Conservation (phyloP, 30 jellyfish, hydroid and myxozoan species). For the Chrysaora quinquecirrha region DNA sequence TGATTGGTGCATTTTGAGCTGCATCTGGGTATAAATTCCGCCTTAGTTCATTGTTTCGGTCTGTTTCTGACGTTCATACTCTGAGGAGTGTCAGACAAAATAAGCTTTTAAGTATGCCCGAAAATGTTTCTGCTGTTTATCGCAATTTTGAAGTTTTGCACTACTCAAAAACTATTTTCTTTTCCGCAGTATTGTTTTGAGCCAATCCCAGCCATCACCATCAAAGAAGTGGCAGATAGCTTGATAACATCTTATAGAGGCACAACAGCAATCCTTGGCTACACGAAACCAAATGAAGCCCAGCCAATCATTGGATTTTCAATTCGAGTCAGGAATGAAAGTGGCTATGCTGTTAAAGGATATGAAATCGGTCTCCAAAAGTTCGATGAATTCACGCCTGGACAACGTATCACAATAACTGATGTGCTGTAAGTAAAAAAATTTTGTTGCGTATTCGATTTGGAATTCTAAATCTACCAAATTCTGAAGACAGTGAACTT, state of each 20-base stretch:
- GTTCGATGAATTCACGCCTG: conserved; percentile 75
- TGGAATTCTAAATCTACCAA: too few relatives aligned
- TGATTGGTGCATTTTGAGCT: too few relatives aligned
- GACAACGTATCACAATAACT: conserved; percentile 57
- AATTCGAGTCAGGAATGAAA: conserved; percentile 77
- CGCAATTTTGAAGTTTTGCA: too few relatives aligned
- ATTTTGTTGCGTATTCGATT: too few relatives aligned
- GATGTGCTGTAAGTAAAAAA: conserved; percentile 81
- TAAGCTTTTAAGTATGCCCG: too few relatives aligned
- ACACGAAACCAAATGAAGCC: conserved; percentile 75
- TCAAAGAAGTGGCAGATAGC: conserved; percentile 87
- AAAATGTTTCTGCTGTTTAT: too few relatives aligned
- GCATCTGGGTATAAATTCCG: too few relatives aligned
- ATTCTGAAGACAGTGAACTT: too few relatives aligned
- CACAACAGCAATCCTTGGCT: conserved; percentile 64
- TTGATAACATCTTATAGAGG: conserved; percentile 78
- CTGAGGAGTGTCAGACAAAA: too few relatives aligned
- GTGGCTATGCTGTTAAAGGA: conserved; percentile 79
- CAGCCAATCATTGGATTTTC: conserved; percentile 93
- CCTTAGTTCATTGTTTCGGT: too few relatives aligned
- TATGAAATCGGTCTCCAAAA: conserved; percentile 87
- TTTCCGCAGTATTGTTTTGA: conserved; percentile 97
- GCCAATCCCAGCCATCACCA: conserved; percentile 90
- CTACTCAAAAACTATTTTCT: too few relatives aligned
- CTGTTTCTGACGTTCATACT: too few relatives aligned